These are phyloP conservation scores for Platycnemis pennipes DNA, from an alignment of 2,888 invertebrate species.

Conservation along the genomic window DNA sequence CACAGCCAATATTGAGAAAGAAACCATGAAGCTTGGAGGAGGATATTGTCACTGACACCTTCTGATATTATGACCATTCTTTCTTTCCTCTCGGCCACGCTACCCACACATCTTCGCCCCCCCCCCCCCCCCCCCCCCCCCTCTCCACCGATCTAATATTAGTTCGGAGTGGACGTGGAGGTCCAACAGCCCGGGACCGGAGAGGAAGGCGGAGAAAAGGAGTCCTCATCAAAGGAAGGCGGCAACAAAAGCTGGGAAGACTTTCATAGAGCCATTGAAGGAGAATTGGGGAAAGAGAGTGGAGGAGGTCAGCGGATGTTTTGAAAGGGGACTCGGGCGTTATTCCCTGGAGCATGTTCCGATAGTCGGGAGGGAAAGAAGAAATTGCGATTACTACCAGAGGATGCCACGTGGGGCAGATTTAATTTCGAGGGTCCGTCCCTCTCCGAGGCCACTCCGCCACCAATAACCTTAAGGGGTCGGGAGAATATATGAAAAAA, in stretches of 20 bases:
- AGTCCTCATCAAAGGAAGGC: constrained; percentile 16
- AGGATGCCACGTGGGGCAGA: neutral
- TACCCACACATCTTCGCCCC: neutral
- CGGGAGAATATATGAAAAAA: neutral
- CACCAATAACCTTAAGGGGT: neutral
- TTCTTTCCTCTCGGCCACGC: neutral
- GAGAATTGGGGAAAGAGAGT: neutral
- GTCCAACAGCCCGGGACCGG: neutral
- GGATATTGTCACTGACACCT: neutral
- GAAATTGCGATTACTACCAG: constrained; percentile 6
- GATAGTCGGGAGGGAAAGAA: neutral
- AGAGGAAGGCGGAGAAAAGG: neutral
- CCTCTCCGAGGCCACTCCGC: neutral
- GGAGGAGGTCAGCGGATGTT: neutral
- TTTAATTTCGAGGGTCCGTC: neutral
- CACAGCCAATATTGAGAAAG: neutral
- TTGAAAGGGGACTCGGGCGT: neutral
- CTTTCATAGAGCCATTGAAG: neutral
- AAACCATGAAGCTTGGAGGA: neutral
- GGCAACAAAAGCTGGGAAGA: constrained; percentile 6
- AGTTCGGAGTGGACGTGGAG: neutral
- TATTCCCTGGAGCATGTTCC: constrained; percentile 27
- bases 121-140: neutral
- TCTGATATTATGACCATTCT: neutral
- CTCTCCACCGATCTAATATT: neutral